A percentile compares a stretch with the other conserved stretches of the same genome.
phyloP scores from a whole-genome alignment of 2,113 vertebrate genomes.

The Apistogramma diplotaenia region DNA sequence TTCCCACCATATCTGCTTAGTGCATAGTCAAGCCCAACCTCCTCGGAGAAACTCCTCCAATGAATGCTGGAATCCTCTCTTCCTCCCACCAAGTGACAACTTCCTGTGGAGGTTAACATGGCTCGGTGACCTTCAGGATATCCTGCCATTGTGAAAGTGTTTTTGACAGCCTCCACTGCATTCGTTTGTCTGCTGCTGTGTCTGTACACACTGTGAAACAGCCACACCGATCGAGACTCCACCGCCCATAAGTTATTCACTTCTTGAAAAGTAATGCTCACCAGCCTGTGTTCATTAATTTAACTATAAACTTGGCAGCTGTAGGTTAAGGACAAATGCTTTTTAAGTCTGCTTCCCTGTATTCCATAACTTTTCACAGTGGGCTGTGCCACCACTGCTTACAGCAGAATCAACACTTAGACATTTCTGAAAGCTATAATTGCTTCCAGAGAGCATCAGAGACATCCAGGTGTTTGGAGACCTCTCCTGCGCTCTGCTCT shows the following conservation, averaged over 20 bases:
- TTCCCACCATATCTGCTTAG: slow-evolving; percentile 8
- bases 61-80: slow-evolving; percentile 68
- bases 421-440: slow-evolving; percentile 49
- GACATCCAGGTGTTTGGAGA: slow-evolving; percentile 71
- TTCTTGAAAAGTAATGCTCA: slow-evolving; percentile 20
- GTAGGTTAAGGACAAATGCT: neutral
- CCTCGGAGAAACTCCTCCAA: slow-evolving; percentile 29
- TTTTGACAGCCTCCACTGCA: slow-evolving; percentile 59
- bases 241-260: slow-evolving; percentile 8
- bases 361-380: slow-evolving; percentile 12
- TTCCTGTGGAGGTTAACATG: slow-evolving; percentile 69
- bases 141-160: slow-evolving; percentile 77
- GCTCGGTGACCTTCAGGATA: slow-evolving; percentile 75
- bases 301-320: neutral
- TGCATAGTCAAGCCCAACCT: slow-evolving; percentile 29
- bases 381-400: neutral
- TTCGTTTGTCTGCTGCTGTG: slow-evolving; percentile 44
- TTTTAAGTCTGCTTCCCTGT: neutral
- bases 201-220: slow-evolving; percentile 40
- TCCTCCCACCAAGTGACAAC: slow-evolving; percentile 74
- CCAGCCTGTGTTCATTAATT: neutral
- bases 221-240: neutral
- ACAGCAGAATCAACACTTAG: slow-evolving; percentile 17
- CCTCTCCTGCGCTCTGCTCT: slow-evolving; percentile 50
- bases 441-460: slow-evolving; percentile 65